Conservation (phyloP, 2,888 invertebrate genomes). For the Drosophila putrida region DNA sequence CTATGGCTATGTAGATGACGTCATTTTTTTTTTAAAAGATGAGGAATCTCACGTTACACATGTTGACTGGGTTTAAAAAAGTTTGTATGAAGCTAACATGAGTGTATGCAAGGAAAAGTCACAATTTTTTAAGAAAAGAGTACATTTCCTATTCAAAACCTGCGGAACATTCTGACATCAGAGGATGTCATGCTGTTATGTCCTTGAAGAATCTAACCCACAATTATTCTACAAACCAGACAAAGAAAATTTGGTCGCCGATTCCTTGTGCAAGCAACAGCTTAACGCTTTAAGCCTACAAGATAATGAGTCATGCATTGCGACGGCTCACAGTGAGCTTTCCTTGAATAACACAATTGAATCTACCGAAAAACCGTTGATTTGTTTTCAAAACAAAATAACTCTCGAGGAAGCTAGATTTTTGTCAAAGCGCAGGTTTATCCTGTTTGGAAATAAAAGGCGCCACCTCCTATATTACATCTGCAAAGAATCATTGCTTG, state of each 20-base stretch:
- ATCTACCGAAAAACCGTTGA: not conserved
- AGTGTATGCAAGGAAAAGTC: too few relatives aligned
- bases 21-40: conserved; percentile 1
- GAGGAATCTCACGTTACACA: not conserved
- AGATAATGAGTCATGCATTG: not conserved
- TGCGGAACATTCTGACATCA: conserved; percentile 14
- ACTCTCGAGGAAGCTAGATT: not conserved
- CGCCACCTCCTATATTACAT: not conserved
- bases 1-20: not conserved
- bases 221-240: not conserved
- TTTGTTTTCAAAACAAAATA: not conserved
- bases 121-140: too few relatives aligned
- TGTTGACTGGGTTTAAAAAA: not conserved
- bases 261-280: too few relatives aligned
- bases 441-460: not conserved
- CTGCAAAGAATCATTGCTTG: not conserved
- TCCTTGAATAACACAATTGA: not conserved
- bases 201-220: not conserved
- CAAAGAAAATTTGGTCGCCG: not conserved
- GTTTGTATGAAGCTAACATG: too few relatives aligned
- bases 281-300: not conserved
- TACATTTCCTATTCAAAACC: not conserved
- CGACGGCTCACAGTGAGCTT: not conserved
- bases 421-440: not conserved
- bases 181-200: conserved; percentile 12